phyloP scores from a whole-genome alignment of 2,888 invertebrate genomes.

The Pherbina coryleti region DNA sequence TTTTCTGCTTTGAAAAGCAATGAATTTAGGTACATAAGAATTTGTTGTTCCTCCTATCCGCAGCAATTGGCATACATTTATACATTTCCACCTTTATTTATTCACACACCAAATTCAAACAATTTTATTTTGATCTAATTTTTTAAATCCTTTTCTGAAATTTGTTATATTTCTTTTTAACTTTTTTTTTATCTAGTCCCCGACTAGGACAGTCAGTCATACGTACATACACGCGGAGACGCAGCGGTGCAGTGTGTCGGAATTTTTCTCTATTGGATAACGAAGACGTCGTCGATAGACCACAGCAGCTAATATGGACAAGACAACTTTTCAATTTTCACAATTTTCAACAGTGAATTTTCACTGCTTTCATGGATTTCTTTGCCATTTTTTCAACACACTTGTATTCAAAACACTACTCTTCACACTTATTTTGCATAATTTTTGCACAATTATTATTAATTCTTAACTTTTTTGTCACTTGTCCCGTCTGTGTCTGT shows the following conservation, averaged over 20 bases:
- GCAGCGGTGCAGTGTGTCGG: conserved; percentile 48
- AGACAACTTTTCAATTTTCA: conserved; percentile 47
- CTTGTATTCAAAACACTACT: conserved; percentile 28
- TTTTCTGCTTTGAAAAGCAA: conserved; percentile 36
- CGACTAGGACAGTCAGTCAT: neutral
- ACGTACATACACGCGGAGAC: conserved; percentile 29
- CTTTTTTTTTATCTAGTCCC: neutral
- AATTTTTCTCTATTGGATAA: conserved; percentile 61
- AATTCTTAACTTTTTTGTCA: neutral
- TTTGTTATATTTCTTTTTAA: neutral
- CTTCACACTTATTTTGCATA: conserved; percentile 25
- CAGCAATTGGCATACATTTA: neutral
- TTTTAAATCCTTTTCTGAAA: neutral
- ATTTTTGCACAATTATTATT: conserved; percentile 1
- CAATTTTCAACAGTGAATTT: conserved; percentile 29
- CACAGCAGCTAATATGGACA: conserved; percentile 29
- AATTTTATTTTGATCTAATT: neutral
- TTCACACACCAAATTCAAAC: neutral
- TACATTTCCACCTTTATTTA: neutral
- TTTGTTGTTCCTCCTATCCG: conserved; percentile 17
- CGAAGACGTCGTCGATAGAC: conserved; percentile 18
- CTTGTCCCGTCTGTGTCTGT: conserved; percentile 31
- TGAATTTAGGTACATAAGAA: conserved; percentile 32
- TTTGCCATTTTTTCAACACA: neutral
- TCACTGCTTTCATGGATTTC: conserved; percentile 17